Evolutionary conservation across 1,140 invertebrate species (phyloP), one percentile per base, ranked within the genome.

Genomic region (Drosophila ohnishii): DNA sequence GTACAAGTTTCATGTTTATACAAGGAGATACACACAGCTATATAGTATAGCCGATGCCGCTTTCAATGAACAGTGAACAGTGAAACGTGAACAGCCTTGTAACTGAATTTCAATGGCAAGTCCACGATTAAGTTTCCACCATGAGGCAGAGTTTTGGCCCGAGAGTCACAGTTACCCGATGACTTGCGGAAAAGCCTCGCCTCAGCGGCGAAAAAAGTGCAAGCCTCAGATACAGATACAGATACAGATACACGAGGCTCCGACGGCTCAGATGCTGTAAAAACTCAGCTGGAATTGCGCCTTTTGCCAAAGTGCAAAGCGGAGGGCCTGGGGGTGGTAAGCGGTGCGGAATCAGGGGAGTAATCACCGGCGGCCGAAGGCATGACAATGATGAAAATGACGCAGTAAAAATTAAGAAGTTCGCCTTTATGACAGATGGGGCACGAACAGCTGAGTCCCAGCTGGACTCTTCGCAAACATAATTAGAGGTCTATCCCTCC

Each of bases 41-140:
- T 37, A 44, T 63, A 74, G 51, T 57, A 19, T 40, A 32, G 61
- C 37, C 62, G 42, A 39, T 67, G 56, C 45, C 45, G 76, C 78
- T 81, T 84, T 84, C 81, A 86, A 85, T 86, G 80, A 82, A 79
- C 63, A 63, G 61, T 86, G 80, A 82, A 79, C 63, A 63, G 61
- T 63, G 72, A 77, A 81, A 82, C 83, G 83, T 90, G 75, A 67
- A 59, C 76, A 90, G 90, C 90, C 90, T 91, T 91, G 89, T 89
- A 90, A 90, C 77, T 90, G 76, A 83, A 88, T 88, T 91, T 91
- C 90, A 91, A 91, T 91, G 90, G 89, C 90, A 91, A 84, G 85
- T 83, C 85, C 89, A 90, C 82, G 89, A 73, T 82, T 89, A 85
- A 77, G 77, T 87, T 86, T 86, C 73, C 83, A 75, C 73, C 56